Evolutionary conservation across 2,113 vertebrate species (phyloP).

Genomic region (Aspiorhynchus laticeps): DNA sequence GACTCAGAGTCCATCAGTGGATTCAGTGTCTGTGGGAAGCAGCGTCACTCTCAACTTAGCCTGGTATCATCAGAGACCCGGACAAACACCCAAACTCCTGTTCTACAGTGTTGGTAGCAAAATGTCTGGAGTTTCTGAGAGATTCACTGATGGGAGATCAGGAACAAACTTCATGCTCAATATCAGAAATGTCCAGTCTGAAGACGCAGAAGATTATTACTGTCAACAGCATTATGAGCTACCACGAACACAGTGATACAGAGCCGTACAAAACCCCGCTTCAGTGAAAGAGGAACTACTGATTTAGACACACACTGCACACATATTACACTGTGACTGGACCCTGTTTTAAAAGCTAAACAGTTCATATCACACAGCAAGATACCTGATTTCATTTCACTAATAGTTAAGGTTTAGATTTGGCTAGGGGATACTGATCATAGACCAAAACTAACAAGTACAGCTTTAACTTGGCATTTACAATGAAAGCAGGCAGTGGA

Average conservation of each 20-base stretch:
- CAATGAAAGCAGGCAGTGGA: too few relatives aligned
- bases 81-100: conserved; percentile 7
- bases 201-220: conserved; percentile 27
- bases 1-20: conserved; percentile 16
- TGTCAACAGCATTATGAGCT: rapidly evolving
- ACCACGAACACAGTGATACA: not conserved
- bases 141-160: conserved; percentile 25
- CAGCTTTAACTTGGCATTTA: too few relatives aligned
- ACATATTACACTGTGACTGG: not conserved
- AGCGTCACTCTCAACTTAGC: conserved; percentile 19
- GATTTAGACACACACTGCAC: conserved; percentile 2
- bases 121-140: conserved; percentile 15
- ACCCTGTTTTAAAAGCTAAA: not conserved
- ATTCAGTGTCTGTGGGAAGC: not conserved
- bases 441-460: too few relatives aligned
- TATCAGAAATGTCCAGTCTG: not conserved
- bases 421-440: too few relatives aligned
- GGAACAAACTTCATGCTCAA: conserved; percentile 21
- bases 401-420: too few relatives aligned
- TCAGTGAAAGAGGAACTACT: conserved; percentile 20
- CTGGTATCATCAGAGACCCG: not conserved
- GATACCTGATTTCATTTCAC: too few relatives aligned
- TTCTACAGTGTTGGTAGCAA: not conserved
- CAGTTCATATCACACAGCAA: too few relatives aligned
- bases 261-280: not conserved